These are phyloP conservation scores for Melanerpes aurifrons DNA, from an alignment of 2,113 vertebrate genomes.

Conservation along the genomic window DNA sequence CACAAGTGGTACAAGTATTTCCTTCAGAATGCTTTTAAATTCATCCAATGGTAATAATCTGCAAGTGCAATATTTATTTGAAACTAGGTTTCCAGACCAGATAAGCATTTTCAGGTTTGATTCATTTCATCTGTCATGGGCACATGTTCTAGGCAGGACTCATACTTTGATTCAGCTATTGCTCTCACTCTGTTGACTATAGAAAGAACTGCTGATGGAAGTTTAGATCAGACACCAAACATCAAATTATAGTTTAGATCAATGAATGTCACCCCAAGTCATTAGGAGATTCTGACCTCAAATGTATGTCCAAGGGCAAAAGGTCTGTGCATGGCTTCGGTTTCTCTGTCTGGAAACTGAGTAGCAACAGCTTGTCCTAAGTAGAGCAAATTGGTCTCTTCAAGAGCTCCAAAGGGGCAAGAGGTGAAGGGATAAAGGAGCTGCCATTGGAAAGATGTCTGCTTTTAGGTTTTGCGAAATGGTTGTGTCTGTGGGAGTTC, in stretches of 20 bases:
- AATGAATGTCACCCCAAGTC: neutral
- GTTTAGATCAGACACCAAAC: neutral
- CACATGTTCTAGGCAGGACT: neutral
- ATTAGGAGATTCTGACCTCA: neutral
- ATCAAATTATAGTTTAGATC: neutral
- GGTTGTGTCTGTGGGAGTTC: neutral
- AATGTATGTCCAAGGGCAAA: fast-evolving
- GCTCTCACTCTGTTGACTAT: neutral
- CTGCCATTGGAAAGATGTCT: neutral
- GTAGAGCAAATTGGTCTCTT: neutral
- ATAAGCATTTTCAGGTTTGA: neutral
- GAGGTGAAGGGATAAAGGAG: neutral
- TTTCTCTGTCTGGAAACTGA: neutral
- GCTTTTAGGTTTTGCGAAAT: neutral
- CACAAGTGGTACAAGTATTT: neutral
- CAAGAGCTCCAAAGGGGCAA: neutral
- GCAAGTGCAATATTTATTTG: neutral
- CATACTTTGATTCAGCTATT: neutral
- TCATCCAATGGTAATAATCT: neutral
- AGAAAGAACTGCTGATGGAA: neutral
- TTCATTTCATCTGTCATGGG: neutral
- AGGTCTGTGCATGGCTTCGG: neutral
- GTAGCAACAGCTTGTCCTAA: neutral
- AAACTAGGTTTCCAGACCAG: neutral
- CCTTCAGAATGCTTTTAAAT: neutral